phyloP scores from a whole-genome alignment of 2,797 vertebrate genomes.

The Leuciscus waleckii region DNA sequence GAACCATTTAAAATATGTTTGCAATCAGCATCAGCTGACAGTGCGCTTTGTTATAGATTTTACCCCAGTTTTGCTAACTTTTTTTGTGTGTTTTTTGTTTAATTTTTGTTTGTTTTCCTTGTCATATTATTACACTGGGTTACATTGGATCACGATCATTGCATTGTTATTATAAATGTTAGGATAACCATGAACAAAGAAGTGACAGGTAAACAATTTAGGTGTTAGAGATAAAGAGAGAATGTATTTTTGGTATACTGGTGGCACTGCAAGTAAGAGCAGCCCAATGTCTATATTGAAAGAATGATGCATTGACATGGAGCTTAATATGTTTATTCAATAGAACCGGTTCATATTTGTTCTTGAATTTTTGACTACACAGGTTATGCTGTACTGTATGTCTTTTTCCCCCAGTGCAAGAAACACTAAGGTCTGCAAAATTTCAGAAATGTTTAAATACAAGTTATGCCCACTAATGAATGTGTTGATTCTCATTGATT shows the following conservation, averaged over 20 bases:
- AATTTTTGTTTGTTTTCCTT: not conserved
- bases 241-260: not conserved
- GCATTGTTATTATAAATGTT: not conserved
- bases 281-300: not conserved
- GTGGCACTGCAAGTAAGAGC: constrained; percentile 1
- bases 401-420: not conserved
- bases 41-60: not conserved
- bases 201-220: not conserved
- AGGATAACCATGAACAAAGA: constrained; percentile 1
- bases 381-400: not conserved
- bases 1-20: not conserved
- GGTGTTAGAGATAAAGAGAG: not conserved
- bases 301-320: not conserved
- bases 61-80: not conserved
- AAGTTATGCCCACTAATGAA: not conserved
- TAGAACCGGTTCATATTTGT: not conserved
- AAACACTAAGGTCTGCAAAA: not conserved
- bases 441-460: not conserved
- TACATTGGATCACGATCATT: not conserved
- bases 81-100: no score
- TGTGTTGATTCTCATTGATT: not conserved
- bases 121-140: not conserved
- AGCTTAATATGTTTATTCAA: not conserved
- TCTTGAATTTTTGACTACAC: not conserved
- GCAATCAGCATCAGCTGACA: not conserved